Conservation (phyloP, 2,113 vertebrate genomes). For the Dasyurus viverrinus region DNA sequence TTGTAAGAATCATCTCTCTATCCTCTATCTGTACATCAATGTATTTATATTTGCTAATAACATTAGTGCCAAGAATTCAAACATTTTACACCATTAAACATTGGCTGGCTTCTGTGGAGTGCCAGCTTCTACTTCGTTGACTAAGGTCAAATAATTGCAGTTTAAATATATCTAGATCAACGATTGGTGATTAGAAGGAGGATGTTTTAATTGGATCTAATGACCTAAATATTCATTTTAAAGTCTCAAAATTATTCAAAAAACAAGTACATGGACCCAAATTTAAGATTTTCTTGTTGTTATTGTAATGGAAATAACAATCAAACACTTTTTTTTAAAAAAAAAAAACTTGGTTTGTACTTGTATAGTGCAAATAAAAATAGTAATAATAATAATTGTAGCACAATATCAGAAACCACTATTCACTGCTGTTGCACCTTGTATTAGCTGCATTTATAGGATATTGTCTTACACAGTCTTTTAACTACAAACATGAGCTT, state of each 20-base stretch:
- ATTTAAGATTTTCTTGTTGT: neutral
- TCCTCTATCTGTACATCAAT: no score
- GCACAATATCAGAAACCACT: neutral
- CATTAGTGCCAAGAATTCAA: neutral
- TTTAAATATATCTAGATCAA: neutral
- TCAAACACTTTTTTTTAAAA: neutral
- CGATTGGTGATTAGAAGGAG: neutral
- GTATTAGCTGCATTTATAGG: neutral
- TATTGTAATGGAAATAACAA: neutral
- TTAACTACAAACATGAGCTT: neutral
- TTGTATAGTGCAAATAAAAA: neutral
- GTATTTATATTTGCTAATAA: no score
- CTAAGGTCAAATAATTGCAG: neutral
- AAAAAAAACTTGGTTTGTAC: neutral
- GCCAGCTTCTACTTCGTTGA: neutral
- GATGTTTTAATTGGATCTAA: neutral
- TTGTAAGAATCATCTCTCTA: neutral
- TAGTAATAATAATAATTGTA: neutral
- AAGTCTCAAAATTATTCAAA: neutral
- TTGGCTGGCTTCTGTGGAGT: neutral
- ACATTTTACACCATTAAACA: neutral
- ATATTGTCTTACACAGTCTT: neutral
- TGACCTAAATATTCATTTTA: neutral
- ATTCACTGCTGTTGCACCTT: neutral
- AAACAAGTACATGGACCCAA: neutral